These are phyloP conservation scores for Zaprionus lineosus DNA, from an alignment of 2,888 invertebrate species.

Conservation along the genomic window DNA sequence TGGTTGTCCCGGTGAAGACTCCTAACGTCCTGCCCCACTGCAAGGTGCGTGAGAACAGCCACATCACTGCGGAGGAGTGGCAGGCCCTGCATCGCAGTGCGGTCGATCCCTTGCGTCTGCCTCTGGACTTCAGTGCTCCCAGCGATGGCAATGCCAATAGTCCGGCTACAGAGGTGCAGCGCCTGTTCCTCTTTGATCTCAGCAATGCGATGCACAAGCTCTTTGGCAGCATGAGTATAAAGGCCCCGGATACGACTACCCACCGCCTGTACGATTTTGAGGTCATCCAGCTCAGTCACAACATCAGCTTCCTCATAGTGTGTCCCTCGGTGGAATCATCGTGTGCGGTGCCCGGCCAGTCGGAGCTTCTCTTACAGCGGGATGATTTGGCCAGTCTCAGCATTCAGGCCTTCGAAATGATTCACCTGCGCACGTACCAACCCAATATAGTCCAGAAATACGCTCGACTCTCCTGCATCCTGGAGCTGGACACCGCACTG, in stretches of 20 bases:
- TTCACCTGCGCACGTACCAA: conserved; percentile 97
- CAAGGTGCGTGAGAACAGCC: conserved; percentile 96
- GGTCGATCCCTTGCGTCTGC: conserved; percentile 57
- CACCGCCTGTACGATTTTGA: conserved; percentile 96
- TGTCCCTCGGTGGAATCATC: conserved; percentile 96
- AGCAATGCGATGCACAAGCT: conserved; percentile 89
- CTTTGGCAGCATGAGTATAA: conserved; percentile 91
- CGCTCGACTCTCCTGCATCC: conserved; percentile 94
- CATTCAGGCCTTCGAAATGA: conserved; percentile 96
- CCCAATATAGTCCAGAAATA: conserved; percentile 94
- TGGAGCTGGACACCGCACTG: conserved; percentile 95
- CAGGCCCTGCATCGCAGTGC: conserved; percentile 88
- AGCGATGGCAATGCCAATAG: conserved; percentile 75
- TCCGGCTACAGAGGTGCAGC: conserved; percentile 89
- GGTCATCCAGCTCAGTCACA: conserved; percentile 94
- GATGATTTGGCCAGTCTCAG: conserved; percentile 94
- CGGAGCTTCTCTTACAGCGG: conserved; percentile 92
- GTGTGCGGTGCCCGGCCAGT: conserved; percentile 94
- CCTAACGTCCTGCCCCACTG: conserved; percentile 98
- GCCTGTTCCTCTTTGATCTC: conserved; percentile 90
- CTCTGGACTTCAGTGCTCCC: conserved; percentile 78
- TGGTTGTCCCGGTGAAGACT: conserved; percentile 94
- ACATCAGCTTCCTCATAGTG: conserved; percentile 95
- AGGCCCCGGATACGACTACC: conserved; percentile 86
- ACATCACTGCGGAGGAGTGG: conserved; percentile 99